Conservation (phyloP, 2,888 invertebrate species). For the Orthosia gracilis region DNA sequence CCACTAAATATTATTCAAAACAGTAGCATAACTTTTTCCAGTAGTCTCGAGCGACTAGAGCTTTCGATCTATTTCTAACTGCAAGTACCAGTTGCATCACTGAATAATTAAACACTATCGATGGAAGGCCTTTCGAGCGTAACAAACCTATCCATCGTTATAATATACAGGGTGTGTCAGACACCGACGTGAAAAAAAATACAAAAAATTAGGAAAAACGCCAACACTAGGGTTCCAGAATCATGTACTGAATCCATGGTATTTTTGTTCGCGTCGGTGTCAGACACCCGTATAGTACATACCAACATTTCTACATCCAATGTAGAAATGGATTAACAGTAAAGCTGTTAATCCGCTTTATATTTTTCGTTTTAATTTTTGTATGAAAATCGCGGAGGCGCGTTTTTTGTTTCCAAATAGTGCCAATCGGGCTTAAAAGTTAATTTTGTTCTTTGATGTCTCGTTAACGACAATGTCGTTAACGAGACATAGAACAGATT, state of each 20-base stretch:
- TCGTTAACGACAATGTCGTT: too few relatives aligned
- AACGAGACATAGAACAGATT: slow-evolving; percentile 19
- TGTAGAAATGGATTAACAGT: too few relatives aligned
- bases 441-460: slow-evolving; percentile 15
- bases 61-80: slow-evolving; percentile 35
- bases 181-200: too few relatives aligned
- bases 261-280: too few relatives aligned
- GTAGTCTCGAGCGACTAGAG: neutral
- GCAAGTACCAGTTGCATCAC: slow-evolving; percentile 37
- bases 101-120: slow-evolving; percentile 51
- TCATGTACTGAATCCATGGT: too few relatives aligned
- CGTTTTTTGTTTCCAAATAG: neutral
- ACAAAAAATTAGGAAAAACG: too few relatives aligned
- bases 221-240: too few relatives aligned
- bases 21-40: slow-evolving; percentile 17
- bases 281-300: neutral
- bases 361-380: slow-evolving; percentile 12
- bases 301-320: neutral
- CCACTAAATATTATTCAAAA: neutral
- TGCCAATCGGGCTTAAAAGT: slow-evolving; percentile 6
- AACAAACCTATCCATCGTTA: slow-evolving; percentile 17
- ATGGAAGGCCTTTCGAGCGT: slow-evolving; percentile 2
- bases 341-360: slow-evolving; percentile 3
- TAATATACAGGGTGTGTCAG: neutral
- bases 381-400: neutral